A percentile compares a stretch with the other conserved stretches of the same genome.
Conservation (phyloP, 2,113 vertebrate genomes). For the Natator depressus region DNA sequence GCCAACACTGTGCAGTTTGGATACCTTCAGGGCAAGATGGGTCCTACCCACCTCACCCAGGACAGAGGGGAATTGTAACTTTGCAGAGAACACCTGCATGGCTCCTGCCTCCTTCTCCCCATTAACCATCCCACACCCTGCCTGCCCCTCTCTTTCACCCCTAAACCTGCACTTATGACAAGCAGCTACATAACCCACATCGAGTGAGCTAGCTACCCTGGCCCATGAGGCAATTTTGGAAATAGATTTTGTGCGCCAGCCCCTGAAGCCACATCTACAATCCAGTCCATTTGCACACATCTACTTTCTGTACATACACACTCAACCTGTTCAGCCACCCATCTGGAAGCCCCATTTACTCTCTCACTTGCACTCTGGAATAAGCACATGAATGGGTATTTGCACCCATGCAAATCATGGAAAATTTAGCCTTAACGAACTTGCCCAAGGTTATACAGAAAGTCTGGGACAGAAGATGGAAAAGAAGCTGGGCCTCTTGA, state of each 20-base stretch:
- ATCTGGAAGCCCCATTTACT: background rate
- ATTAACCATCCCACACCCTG: background rate
- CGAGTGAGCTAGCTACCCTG: background rate
- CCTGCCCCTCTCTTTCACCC: background rate
- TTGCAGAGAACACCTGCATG: background rate
- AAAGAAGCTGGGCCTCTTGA: background rate
- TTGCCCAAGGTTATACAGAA: background rate
- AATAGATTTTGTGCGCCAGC: background rate
- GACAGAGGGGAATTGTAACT: background rate
- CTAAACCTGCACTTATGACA: background rate
- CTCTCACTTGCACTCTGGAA: background rate
- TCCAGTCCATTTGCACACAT: background rate
- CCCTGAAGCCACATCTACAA: background rate
- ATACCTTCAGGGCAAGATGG: background rate
- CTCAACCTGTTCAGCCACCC: background rate
- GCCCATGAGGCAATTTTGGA: background rate
- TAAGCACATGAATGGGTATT: background rate
- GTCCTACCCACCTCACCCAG: background rate
- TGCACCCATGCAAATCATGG: background rate
- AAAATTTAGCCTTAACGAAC: background rate
- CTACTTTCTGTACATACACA: background rate
- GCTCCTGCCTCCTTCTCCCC: background rate
- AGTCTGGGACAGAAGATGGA: background rate
- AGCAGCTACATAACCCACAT: accelerated
- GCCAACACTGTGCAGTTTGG: background rate